Base-by-base conservation (phyloP, 2,113 vertebrate species). In the Heterochromis multidens region DNA sequence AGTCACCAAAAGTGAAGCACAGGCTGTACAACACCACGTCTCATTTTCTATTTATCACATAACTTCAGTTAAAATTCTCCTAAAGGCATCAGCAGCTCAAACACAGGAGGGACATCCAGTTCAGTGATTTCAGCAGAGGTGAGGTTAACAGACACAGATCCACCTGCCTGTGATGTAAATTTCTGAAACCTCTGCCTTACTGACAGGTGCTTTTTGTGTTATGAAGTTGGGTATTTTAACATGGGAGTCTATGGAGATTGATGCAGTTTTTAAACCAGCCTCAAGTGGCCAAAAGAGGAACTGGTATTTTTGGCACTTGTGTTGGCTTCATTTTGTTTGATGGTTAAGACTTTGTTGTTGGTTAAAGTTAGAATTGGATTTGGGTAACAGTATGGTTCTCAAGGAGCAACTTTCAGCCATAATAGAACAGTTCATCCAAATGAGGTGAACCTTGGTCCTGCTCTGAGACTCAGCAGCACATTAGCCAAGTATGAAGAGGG, bases 401-500 rank as follows among this genome's bases (percentile, higher is more conserved):
- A 8, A 21, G 23, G 37, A 65, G 23, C 62, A 0, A 21, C 21
- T 65, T 67, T 67, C n/a, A 40, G 16, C n/a, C 16, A 43, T 67
- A 65, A 23, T 65, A n/a, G 8, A 67, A 67, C 63, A 25, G 63
- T 2, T 67, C 4, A 43, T 0, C 35, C 17, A 67, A 67, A 40
- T 9, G 10, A 11, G 10, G 10, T 6, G 33, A 35, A 35, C 5
- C 4, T 43, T 43, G 25, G 63, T 35, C 3, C 4, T 67, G 7
- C 63, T 43, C 35, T 6, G 37, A 43, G 4, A 14, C 43, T 46
- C 43, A 46, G 43, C 43, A 46, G 13, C 43, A 46, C 13, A 46
- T 2, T 2, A 14, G n/a, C 63, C 40, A 40, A 40, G 31, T 33
- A 11, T 12, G 37, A 40, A 12, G 9, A 0, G 0, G 62, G 37